phyloP scores from a whole-genome alignment of 2,888 invertebrate species.

The Andrena bicolor region DNA sequence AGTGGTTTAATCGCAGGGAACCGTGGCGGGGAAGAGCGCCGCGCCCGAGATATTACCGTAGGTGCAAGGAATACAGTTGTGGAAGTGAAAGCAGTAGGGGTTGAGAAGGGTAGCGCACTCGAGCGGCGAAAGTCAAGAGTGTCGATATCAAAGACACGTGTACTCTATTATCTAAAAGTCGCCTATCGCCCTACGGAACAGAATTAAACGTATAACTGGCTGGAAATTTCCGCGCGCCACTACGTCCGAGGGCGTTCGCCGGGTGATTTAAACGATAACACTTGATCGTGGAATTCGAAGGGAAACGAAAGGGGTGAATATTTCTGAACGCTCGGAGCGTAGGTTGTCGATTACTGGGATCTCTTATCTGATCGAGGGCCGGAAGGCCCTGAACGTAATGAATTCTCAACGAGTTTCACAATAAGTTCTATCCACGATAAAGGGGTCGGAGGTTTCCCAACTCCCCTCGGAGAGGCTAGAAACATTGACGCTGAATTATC shows the following conservation, averaged over 20 bases:
- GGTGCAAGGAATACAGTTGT: neutral
- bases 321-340: neutral
- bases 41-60: slow-evolving; percentile 4
- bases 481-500: neutral
- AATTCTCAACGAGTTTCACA: slow-evolving; percentile 25
- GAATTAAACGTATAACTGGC: too few species aligned
- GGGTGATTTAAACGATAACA: neutral
- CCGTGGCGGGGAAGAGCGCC: neutral
- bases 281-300: neutral
- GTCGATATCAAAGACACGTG: too few species aligned
- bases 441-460: neutral
- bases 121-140: neutral
- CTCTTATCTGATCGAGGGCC: slow-evolving; percentile 7
- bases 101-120: neutral
- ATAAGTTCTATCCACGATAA: neutral
- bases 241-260: neutral
- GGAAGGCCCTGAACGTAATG: slow-evolving; percentile 6
- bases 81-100: neutral
- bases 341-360: slow-evolving; percentile 10
- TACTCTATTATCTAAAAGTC: too few species aligned
- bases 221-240: neutral
- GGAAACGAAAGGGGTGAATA: neutral
- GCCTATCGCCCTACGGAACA: too few species aligned
- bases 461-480: neutral
- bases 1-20: slow-evolving; percentile 31